These are phyloP conservation scores for Bubalus kerabau DNA, from an alignment of 2,113 vertebrate species.

Conservation along the genomic window DNA sequence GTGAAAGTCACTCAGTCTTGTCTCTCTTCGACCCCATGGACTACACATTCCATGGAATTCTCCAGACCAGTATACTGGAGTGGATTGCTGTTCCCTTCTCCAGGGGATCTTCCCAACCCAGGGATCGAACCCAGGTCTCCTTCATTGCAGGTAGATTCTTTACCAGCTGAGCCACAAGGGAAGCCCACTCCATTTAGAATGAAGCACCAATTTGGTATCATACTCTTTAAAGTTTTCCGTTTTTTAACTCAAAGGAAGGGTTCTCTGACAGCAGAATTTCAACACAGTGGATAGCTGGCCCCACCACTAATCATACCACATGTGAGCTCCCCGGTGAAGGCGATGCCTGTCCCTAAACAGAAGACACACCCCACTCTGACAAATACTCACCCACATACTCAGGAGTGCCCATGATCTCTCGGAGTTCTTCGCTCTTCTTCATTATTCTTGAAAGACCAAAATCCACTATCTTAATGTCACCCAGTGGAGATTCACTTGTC, in stretches of 20 bases:
- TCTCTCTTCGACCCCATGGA: not conserved
- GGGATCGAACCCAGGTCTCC: not conserved
- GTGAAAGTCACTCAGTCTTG: not conserved
- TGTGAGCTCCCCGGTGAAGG: not conserved
- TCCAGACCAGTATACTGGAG: not conserved
- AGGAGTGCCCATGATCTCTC: conserved; percentile 96
- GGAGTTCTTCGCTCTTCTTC: conserved; percentile 89
- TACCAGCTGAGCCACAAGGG: not conserved
- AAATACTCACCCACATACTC: conserved; percentile 94
- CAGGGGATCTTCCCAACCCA: not conserved
- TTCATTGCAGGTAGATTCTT: not conserved
- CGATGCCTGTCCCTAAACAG: not conserved
- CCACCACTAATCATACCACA: not conserved
- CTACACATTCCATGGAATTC: not conserved
- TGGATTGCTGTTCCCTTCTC: not conserved
- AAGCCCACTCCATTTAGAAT: not conserved
- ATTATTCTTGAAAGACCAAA: conserved; percentile 94
- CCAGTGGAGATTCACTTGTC: conserved; percentile 88
- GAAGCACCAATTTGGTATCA: not conserved
- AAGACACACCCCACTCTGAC: not conserved
- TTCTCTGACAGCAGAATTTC: not conserved
- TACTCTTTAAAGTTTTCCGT: not conserved
- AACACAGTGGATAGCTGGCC: not conserved
- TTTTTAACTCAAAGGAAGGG: not conserved
- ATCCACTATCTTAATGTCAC: conserved; percentile 95